Conservation (phyloP, 2,113 vertebrate species). For the Menidia beryllina region DNA sequence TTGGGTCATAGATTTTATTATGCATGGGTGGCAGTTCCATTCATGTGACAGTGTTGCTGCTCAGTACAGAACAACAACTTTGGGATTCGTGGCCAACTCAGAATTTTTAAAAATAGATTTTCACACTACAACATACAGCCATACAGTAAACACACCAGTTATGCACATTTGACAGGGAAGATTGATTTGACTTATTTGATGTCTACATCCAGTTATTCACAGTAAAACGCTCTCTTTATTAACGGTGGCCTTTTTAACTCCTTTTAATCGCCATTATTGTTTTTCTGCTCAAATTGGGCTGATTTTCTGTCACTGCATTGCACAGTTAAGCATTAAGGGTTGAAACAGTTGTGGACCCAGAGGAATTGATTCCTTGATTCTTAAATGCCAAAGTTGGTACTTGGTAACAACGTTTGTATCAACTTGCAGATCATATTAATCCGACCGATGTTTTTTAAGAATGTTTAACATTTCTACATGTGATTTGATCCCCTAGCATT, state of each 20-base stretch:
- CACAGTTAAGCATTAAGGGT: conserved; percentile 24
- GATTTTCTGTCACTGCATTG: not conserved
- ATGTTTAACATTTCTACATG: not conserved
- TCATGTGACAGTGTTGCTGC: too few species aligned
- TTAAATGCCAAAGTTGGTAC: conserved; percentile 44
- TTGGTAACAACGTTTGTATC: conserved; percentile 33
- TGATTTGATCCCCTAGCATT: too few species aligned
- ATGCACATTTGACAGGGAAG: too few species aligned
- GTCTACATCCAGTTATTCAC: too few species aligned
- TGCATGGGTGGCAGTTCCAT: too few species aligned
- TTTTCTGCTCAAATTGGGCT: not conserved
- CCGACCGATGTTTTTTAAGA: not conserved
- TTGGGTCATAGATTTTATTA: too few species aligned
- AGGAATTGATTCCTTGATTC: conserved; percentile 59
- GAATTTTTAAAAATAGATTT: too few species aligned
- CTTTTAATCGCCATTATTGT: not conserved
- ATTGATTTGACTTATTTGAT: too few species aligned
- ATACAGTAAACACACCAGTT: too few species aligned
- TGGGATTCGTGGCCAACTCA: too few species aligned
- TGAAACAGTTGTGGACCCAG: conserved; percentile 14
- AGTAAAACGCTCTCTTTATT: not conserved
- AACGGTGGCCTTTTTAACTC: not conserved
- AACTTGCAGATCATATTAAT: not conserved
- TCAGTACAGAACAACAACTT: too few species aligned
- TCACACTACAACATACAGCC: too few species aligned